phyloP scores from a whole-genome alignment of 2,888 invertebrate genomes.

The Clivina fossor region DNA sequence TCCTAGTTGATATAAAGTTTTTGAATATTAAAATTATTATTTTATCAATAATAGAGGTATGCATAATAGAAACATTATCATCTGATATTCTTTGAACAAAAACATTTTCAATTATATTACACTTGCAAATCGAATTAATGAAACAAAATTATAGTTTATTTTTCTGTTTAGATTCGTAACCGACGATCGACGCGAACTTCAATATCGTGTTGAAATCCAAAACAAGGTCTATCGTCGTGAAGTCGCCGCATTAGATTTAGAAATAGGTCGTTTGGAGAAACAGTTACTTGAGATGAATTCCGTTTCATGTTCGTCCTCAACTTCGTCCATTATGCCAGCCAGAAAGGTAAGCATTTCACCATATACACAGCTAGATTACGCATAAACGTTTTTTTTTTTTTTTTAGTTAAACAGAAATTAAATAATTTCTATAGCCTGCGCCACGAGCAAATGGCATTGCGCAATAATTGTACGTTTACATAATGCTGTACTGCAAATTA shows the following conservation, averaged over 20 bases:
- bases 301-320: constrained; percentile 57
- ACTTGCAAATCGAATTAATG: too few species aligned
- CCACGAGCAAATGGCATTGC: background rate
- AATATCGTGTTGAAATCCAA: constrained; percentile 87
- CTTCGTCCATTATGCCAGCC: constrained; percentile 55
- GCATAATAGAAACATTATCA: too few species aligned
- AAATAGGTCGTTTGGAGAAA: constrained; percentile 74
- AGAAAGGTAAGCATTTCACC: constrained; percentile 10
- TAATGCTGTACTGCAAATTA: too few species aligned
- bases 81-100: too few species aligned
- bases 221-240: constrained; percentile 86
- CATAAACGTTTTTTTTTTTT: background rate
- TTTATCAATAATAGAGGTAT: too few species aligned
- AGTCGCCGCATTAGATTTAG: constrained; percentile 75
- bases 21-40: too few species aligned
- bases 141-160: too few species aligned
- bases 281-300: constrained; percentile 62
- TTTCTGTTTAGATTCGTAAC: constrained; percentile 67
- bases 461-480: background rate
- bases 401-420: background rate
- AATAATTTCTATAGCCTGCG: background rate
- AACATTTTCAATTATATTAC: too few species aligned
- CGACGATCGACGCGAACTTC: constrained; percentile 79
- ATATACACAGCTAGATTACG: background rate
- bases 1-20: too few species aligned